Evolutionary conservation across 2,113 vertebrate species (phyloP).

Genomic region (Micromys minutus): DNA sequence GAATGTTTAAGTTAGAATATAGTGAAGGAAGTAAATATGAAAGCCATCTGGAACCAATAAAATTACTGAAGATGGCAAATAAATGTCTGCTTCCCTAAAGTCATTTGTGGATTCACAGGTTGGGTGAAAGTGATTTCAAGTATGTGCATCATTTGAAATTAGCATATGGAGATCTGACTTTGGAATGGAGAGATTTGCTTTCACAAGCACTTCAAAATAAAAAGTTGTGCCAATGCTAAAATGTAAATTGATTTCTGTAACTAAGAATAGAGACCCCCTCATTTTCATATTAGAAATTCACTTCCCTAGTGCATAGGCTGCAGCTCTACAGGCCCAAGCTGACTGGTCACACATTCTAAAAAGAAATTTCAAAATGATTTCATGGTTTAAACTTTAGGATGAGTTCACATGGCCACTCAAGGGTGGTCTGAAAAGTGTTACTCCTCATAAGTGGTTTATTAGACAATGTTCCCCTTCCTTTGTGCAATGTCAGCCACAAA

Average conservation of each 20-base stretch:
- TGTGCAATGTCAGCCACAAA: constrained; percentile 51
- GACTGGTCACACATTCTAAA: constrained; percentile 38
- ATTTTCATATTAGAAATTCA: constrained; percentile 31
- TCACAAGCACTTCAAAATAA: constrained; percentile 60
- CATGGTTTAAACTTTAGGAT: constrained; percentile 16
- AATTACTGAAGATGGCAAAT: constrained; percentile 30
- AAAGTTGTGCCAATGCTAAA: constrained; percentile 54
- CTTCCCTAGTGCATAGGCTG: constrained; percentile 13
- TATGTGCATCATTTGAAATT: constrained; percentile 51
- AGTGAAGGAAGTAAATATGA: background rate
- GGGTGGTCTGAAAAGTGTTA: constrained; percentile 23
- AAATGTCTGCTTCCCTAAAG: background rate
- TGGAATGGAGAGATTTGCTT: constrained; percentile 43
- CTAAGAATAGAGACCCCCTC: constrained; percentile 48
- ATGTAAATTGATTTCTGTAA: constrained; percentile 52
- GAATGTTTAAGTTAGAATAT: background rate
- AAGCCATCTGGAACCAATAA: constrained; percentile 22
- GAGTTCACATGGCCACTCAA: constrained; percentile 39
- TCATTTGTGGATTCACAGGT: background rate
- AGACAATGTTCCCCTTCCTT: constrained; percentile 43
- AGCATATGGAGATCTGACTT: constrained; percentile 50
- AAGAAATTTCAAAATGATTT: background rate
- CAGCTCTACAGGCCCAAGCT: constrained; percentile 33
- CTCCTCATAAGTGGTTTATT: constrained; percentile 50
- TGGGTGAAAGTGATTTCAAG: constrained; percentile 38